Evolutionary conservation across 2,113 vertebrate species (phyloP), one percentile per base, ranked within the genome.

Genomic region (Perccottus glenii): DNA sequence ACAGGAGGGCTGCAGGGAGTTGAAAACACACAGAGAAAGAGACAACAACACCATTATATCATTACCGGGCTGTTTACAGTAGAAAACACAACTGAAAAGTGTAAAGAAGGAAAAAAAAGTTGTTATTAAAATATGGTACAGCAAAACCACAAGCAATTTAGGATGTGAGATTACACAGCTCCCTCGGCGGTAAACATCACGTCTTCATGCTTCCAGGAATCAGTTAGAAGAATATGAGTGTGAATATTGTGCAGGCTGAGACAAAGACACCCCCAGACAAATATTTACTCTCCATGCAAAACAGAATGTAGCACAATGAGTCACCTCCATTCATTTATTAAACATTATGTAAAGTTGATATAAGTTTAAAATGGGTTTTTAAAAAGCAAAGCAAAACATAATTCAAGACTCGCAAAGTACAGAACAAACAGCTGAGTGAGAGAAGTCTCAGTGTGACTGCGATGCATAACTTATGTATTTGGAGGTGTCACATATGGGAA

Each of bases 1-100:
- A 87, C 83, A 10, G 91, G 89, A 77, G 94, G 93, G 89, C 95
- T 97, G 88, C 38, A 84, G 75, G 92, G 76, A 78, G 71, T 70
- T 76, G 65, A 15, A 79, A 60, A 84, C 58, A 83, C 16, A 83
- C 58, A 82, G 51, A 27, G 19, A 27, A 27, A 27, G 19, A 27
- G 19, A 27, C 19, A 27, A 83, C 56, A 55, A 75, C 60, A 70
- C 49, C 67, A 62, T 82, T 69, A 74, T 38, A 73, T 73, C 56
- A 65, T 72, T 62, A 76, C 43, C 47, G 32, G 66, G 36, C 48
- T 8, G 55, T 19, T 52, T 71, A 47, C 14, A 44, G 45, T 5
- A 36, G 3, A 66, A 55, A 47, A 61, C 32, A 27, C 49, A 52
- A 35, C 9, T 46, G 35, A 49, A 43, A 47, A 35, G 10, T 40